Evolutionary conservation across 1,140 invertebrate genomes (phyloP).

Genomic region (Danaus melanippus): DNA sequence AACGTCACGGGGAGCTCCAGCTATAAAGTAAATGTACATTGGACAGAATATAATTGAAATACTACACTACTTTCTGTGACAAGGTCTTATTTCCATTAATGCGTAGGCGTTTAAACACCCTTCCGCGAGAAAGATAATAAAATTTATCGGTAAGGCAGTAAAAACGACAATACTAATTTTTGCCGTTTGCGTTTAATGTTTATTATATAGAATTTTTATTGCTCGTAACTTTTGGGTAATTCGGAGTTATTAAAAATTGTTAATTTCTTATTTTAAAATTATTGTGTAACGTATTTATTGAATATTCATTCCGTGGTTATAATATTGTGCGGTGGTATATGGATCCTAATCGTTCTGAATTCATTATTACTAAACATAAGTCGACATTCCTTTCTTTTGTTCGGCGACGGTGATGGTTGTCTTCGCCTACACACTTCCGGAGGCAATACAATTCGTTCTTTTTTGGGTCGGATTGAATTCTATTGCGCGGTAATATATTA

Average conservation of each 20-base stretch:
- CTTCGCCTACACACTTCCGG: slow-evolving; percentile 49
- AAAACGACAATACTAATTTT: too few relatives aligned
- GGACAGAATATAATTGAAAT: slow-evolving; percentile 19
- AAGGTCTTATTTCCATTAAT: slow-evolving; percentile 19
- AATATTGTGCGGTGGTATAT: background rate
- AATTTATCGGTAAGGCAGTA: too few relatives aligned
- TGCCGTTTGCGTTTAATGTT: too few relatives aligned
- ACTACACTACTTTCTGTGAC: slow-evolving; percentile 18
- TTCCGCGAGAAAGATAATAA: background rate
- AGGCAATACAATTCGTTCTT: slow-evolving; percentile 24
- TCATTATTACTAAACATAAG: slow-evolving; percentile 11
- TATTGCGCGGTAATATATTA: slow-evolving; percentile 17
- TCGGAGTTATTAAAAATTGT: too few relatives aligned
- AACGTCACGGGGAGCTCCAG: slow-evolving; percentile 39
- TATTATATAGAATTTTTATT: too few relatives aligned
- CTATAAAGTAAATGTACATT: slow-evolving; percentile 40
- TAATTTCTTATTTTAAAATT: too few relatives aligned
- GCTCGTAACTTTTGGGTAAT: too few relatives aligned
- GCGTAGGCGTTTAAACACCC: slow-evolving; percentile 3
- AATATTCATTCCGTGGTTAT: too few relatives aligned
- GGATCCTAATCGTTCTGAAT: slow-evolving; percentile 18
- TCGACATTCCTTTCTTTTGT: slow-evolving; percentile 49
- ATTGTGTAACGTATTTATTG: too few relatives aligned
- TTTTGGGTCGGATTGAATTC: slow-evolving; percentile 15
- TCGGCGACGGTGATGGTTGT: slow-evolving; percentile 21